phyloP scores from a whole-genome alignment of 1,140 invertebrate genomes.

The Mamestra configurata region DNA sequence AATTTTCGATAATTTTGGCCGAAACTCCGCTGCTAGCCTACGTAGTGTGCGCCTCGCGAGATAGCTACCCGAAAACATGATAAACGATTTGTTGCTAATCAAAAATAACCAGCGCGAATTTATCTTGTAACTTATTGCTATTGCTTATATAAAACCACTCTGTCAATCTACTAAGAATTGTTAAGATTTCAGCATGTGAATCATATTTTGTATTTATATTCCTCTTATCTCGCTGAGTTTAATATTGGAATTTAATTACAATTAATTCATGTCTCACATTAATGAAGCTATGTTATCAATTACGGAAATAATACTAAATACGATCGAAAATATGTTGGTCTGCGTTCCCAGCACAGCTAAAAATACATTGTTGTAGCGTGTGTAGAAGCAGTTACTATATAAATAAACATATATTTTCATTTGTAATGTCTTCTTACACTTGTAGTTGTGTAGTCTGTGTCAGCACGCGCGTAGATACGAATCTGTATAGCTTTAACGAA shows the following conservation, averaged over 20 bases:
- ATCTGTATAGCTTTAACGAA: constrained; percentile 77
- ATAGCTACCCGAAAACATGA: constrained; percentile 41
- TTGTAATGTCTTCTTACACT: constrained; percentile 48
- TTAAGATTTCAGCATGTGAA: not conserved
- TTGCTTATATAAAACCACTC: not conserved
- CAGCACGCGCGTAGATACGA: constrained; percentile 62
- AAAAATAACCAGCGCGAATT: constrained; percentile 8
- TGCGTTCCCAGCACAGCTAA: not conserved
- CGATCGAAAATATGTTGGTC: not conserved
- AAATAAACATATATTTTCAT: constrained; percentile 45
- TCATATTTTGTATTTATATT: not conserved
- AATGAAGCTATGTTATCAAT: not conserved
- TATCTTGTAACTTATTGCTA: constrained; percentile 33
- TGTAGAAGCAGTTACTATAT: constrained; percentile 4
- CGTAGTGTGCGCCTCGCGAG: constrained; percentile 16
- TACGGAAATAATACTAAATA: not conserved
- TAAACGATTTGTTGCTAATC: constrained; percentile 46
- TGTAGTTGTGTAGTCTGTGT: constrained; percentile 55
- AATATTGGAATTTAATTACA: not conserved
- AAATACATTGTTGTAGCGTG: constrained; percentile 19
- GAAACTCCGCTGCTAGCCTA: constrained; percentile 42
- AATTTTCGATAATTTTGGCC: constrained; percentile 72
- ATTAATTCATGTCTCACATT: not conserved
- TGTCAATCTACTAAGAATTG: not conserved
- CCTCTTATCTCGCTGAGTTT: not conserved